Conservation (phyloP, 2,797 vertebrate genomes). For the Coluber constrictor region DNA sequence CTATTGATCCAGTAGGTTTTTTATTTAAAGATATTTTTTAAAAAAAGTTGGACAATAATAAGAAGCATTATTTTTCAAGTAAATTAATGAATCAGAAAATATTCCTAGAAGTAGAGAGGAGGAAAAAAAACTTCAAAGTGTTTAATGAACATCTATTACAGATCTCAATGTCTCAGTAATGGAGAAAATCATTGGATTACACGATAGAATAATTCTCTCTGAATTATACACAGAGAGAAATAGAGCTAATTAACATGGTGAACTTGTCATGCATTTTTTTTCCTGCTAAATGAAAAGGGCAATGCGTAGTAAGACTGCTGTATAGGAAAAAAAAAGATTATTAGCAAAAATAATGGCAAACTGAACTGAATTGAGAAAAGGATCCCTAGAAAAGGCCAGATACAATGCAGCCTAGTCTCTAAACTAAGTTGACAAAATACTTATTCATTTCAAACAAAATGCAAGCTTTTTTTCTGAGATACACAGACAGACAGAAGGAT, state of each 20-base stretch:
- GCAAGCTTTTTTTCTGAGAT: neutral
- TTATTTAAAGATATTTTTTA: neutral
- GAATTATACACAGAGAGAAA: neutral
- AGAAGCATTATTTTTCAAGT: neutral
- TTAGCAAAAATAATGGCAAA: neutral
- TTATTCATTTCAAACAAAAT: neutral
- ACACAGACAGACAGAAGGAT: neutral
- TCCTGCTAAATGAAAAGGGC: slow-evolving; percentile 6
- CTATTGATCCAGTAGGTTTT: neutral
- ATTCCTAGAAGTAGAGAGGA: neutral
- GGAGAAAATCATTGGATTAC: neutral
- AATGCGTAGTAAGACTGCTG: slow-evolving; percentile 12
- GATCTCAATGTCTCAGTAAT: neutral
- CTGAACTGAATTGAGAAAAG: neutral
- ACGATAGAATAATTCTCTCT: neutral
- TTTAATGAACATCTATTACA: neutral
- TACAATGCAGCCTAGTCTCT: accelerated
- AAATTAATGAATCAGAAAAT: neutral
- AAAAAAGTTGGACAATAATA: neutral
- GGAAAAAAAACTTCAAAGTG: neutral
- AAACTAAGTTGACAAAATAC: neutral
- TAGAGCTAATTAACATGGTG: slow-evolving; percentile 25
- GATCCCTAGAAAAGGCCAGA: slow-evolving; percentile 2
- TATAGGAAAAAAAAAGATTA: neutral
- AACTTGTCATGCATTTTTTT: neutral